phyloP scores from a whole-genome alignment of 92 coral and sea anemone species.

The Plumapathes pennacea region DNA sequence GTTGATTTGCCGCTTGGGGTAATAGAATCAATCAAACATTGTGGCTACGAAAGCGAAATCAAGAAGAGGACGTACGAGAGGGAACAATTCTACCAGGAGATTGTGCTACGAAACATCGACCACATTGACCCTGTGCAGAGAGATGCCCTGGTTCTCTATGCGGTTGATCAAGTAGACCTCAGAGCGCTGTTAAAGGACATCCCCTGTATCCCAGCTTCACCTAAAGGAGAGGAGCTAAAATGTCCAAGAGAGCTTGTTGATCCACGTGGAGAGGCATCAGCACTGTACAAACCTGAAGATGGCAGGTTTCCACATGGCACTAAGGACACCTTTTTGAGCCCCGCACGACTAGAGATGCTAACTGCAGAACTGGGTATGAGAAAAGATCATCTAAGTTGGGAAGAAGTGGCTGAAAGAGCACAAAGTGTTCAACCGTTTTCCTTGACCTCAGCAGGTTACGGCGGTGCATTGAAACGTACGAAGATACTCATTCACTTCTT shows the following conservation, averaged over 20 bases:
- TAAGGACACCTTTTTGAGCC: conserved; percentile 9
- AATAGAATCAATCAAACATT: conserved; percentile 34
- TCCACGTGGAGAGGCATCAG: conserved; percentile 50
- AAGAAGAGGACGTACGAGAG: conserved; percentile 29
- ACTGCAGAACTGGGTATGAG: conserved; percentile 74
- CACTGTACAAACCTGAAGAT: conserved; percentile 58
- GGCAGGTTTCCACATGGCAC: conserved; percentile 66
- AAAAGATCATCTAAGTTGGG: conserved; percentile 63
- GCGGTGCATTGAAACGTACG: conserved; percentile 2
- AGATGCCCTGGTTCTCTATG: conserved; percentile 49
- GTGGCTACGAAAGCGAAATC: conserved; percentile 19
- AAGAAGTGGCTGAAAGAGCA: conserved; percentile 63
- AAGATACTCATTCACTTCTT: conserved; percentile 1
- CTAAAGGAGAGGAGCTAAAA: conserved; percentile 53
- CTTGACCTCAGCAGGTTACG: not conserved
- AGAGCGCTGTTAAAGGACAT: conserved; percentile 6
- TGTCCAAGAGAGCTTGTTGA: conserved; percentile 55
- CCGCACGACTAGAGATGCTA: conserved; percentile 34
- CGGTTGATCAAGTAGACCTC: conserved; percentile 32
- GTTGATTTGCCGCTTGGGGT: conserved; percentile 56
- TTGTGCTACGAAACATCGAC: conserved; percentile 57
- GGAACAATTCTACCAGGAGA: conserved; percentile 47
- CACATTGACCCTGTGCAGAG: conserved; percentile 11
- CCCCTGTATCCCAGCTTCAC: conserved; percentile 71
- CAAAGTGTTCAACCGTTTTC: conserved; percentile 37